A percentile compares a stretch with the other conserved stretches of the same genome.
These are phyloP conservation scores for Phasianus colchicus DNA, from an alignment of 2,113 vertebrate species.

Conservation along the genomic window DNA sequence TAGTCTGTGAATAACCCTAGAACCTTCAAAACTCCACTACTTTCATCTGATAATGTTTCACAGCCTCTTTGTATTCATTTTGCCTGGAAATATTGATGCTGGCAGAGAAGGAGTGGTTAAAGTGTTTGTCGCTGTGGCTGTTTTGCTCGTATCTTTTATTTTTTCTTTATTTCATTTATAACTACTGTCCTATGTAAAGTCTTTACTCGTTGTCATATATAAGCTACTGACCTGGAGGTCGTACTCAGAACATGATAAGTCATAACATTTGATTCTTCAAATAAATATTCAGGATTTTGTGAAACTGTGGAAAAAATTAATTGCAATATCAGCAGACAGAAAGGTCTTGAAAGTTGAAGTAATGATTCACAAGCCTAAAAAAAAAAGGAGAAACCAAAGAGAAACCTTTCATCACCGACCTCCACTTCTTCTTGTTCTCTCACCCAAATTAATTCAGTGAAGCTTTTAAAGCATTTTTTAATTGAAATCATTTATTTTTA, in stretches of 20 bases:
- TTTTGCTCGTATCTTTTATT: neutral
- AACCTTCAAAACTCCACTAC: neutral
- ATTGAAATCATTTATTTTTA: neutral
- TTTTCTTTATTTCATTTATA: neutral
- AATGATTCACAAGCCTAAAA: conserved; percentile 46
- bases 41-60: conserved; percentile 34
- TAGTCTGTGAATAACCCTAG: conserved; percentile 46
- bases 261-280: conserved; percentile 5
- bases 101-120: neutral
- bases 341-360: conserved; percentile 33
- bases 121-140: neutral
- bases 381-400: neutral
- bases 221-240: conserved; percentile 2
- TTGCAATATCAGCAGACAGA: neutral
- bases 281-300: neutral
- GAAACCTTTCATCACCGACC: conserved; percentile 48
- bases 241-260: neutral
- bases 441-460: conserved; percentile 43
- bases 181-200: neutral
- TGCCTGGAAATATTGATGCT: neutral
- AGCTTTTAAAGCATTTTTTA: neutral
- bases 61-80: conserved; percentile 19
- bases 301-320: neutral
- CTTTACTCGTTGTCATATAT: neutral
- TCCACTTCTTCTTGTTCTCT: conserved; percentile 44